Percentiles rank a stretch among this genome's conserved stretches.
These are phyloP conservation scores for Anthoscopus minutus DNA, from an alignment of 2,113 vertebrate genomes.

Conservation along the genomic window DNA sequence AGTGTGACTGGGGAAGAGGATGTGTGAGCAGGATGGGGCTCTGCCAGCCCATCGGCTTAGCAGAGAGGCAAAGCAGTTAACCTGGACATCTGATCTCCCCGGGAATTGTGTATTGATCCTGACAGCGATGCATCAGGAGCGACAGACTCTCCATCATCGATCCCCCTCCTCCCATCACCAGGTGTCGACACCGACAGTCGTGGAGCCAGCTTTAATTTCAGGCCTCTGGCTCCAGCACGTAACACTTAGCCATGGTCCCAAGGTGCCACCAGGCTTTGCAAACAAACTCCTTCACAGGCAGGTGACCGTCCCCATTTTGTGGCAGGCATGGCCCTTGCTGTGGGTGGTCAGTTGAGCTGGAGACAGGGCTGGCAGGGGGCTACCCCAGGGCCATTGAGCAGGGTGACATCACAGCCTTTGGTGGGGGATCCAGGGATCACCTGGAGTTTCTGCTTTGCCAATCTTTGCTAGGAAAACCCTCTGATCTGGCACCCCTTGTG, in stretches of 20 bases:
- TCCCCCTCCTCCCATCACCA: constrained; percentile 42
- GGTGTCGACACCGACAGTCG: background rate
- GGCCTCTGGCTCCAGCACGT: background rate
- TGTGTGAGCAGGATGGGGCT: background rate
- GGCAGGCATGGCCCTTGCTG: background rate
- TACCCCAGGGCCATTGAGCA: background rate
- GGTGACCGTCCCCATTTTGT: background rate
- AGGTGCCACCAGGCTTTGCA: background rate
- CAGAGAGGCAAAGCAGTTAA: constrained; percentile 10
- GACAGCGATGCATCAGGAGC: constrained; percentile 27
- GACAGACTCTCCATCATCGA: constrained; percentile 32
- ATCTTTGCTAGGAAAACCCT: background rate
- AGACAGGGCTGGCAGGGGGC: background rate
- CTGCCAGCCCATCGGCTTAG: background rate
- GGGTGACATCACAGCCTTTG: background rate
- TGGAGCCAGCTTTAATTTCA: constrained; percentile 17
- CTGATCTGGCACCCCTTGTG: background rate
- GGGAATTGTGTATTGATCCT: constrained; percentile 38
- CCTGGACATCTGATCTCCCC: constrained; percentile 9
- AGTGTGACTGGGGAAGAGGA: background rate
- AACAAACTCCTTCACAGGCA: background rate
- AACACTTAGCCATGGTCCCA: background rate
- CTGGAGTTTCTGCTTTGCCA: background rate
- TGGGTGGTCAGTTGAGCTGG: background rate
- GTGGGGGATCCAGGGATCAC: background rate